Evolutionary conservation across 2,888 invertebrate genomes (phyloP).

Genomic region (Netelia virgata): DNA sequence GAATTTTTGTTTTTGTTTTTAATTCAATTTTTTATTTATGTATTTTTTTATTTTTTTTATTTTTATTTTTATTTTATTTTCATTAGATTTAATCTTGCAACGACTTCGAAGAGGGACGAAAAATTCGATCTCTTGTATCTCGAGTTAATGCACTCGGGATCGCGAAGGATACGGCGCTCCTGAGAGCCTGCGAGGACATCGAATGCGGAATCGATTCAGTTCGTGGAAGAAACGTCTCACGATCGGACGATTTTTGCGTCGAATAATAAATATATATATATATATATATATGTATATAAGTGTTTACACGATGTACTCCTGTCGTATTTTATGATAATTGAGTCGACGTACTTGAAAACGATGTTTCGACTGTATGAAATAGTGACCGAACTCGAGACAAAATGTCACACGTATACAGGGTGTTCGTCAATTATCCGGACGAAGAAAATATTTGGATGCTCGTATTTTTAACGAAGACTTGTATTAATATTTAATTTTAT

Average conservation of each 20-base stretch:
- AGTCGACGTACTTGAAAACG: constrained; percentile 47
- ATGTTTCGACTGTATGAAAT: constrained; percentile 21
- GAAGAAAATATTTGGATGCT: background rate
- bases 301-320: background rate
- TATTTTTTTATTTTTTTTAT: no score
- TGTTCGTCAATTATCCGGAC: background rate
- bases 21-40: background rate
- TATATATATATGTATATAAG: constrained; percentile 1
- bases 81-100: background rate
- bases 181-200: constrained; percentile 18
- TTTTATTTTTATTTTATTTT: background rate
- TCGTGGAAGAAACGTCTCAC: constrained; percentile 3
- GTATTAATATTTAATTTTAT: no score
- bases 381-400: background rate
- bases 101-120: background rate
- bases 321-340: constrained; percentile 39
- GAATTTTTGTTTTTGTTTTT: background rate
- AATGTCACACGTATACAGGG: constrained; percentile 3
- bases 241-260: background rate
- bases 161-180: constrained; percentile 3
- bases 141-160: constrained; percentile 35
- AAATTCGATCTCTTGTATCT: constrained; percentile 39
- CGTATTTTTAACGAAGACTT: no score
- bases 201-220: background rate
- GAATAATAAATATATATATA: background rate